A percentile compares a stretch with the other conserved stretches of the same genome.
These are phyloP conservation scores for Hypanus sabinus DNA, from an alignment of 2,113 vertebrate species.

Conservation along the genomic window DNA sequence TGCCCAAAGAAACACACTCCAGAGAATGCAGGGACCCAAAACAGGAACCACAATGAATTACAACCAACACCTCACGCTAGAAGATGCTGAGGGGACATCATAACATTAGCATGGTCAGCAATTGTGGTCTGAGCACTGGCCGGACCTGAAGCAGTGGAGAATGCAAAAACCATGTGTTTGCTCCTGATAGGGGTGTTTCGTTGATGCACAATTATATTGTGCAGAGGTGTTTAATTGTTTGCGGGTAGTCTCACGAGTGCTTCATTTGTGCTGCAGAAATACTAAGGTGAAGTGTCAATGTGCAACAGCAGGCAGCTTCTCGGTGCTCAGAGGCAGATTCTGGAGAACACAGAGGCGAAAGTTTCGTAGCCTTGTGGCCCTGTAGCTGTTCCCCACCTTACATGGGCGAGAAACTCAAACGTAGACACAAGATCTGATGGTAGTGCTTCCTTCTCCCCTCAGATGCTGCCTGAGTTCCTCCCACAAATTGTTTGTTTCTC, in stretches of 20 bases:
- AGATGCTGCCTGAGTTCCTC: too few relatives aligned
- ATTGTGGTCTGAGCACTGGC: not conserved
- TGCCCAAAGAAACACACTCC: not conserved
- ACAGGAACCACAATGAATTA: not conserved
- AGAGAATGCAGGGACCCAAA: not conserved
- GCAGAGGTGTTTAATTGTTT: not conserved
- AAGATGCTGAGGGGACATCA: not conserved
- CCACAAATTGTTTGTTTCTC: too few relatives aligned
- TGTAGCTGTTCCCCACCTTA: not conserved
- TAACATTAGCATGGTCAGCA: not conserved
- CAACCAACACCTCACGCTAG: not conserved
- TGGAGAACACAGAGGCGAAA: not conserved
- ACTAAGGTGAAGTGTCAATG: not conserved
- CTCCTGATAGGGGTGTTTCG: not conserved
- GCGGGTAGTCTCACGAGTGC: not conserved
- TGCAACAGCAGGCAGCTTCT: not conserved
- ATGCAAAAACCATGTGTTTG: not conserved
- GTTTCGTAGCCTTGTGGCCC: not conserved
- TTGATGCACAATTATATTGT: not conserved
- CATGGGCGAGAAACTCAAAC: not conserved
- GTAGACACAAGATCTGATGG: too few relatives aligned
- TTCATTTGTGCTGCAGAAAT: not conserved
- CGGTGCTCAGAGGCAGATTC: not conserved
- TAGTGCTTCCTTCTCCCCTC: too few relatives aligned
- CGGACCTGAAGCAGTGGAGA: not conserved